Conservation (phyloP, 2,797 vertebrate species). For the Chaetophractus vellerosus region DNA sequence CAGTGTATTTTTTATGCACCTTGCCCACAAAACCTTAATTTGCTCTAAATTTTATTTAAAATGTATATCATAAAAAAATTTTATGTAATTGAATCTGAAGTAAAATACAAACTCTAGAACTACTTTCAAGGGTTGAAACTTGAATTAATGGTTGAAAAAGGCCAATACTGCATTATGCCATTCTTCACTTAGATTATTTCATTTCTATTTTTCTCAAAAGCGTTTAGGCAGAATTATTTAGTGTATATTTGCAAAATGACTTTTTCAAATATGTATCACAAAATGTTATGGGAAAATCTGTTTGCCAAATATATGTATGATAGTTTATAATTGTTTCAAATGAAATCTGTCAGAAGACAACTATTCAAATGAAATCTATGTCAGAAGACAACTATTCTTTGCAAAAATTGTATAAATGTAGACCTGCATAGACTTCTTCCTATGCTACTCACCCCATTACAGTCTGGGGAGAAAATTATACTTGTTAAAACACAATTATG, state of each 20-base stretch:
- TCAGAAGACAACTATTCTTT: slow-evolving; percentile 57
- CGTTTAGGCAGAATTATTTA: slow-evolving; percentile 1
- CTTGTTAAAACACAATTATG: slow-evolving; percentile 53
- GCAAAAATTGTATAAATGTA: slow-evolving; percentile 46
- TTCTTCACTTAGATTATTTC: neutral
- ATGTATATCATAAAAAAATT: neutral
- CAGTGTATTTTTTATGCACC: neutral
- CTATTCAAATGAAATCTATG: slow-evolving; percentile 40
- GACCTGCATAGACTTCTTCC: neutral
- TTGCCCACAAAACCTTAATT: neutral
- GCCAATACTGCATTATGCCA: neutral
- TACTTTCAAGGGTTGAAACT: neutral
- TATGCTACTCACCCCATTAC: neutral
- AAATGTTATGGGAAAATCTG: neutral
- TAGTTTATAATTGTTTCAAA: slow-evolving; percentile 59
- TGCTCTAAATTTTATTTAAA: slow-evolving; percentile 21
- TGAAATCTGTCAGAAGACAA: slow-evolving; percentile 57
- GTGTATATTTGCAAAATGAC: slow-evolving; percentile 14
- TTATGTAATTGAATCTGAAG: neutral
- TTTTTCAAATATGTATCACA: neutral
- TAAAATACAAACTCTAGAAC: slow-evolving; percentile 14
- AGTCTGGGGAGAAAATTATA: slow-evolving; percentile 23
- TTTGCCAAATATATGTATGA: neutral
- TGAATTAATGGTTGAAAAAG: slow-evolving; percentile 44
- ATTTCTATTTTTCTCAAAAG: neutral